Evolutionary conservation across 2,888 invertebrate genomes (phyloP).

Genomic region (Cistogaster globosa): DNA sequence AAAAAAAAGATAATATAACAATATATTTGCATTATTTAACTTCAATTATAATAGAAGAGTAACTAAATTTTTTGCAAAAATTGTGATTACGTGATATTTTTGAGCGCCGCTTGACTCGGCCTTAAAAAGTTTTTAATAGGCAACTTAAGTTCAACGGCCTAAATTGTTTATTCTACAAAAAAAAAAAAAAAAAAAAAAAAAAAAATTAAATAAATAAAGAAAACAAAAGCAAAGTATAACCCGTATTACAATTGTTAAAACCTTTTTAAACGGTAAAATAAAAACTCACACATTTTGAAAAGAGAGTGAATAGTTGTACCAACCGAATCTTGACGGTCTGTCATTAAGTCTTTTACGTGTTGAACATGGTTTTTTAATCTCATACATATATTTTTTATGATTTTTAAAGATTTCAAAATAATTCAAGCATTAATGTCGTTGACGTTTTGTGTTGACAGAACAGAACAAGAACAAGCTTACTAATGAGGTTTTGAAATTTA

Average conservation of each 20-base stretch:
- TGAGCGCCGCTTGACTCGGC: too few species aligned
- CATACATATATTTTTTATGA: neutral
- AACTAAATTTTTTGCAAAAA: too few species aligned
- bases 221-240: neutral
- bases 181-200: neutral
- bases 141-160: conserved; percentile 51
- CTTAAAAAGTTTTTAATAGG: too few species aligned
- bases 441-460: conserved; percentile 45
- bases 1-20: too few species aligned
- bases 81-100: too few species aligned
- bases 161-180: conserved; percentile 48
- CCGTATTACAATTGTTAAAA: neutral
- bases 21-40: too few species aligned
- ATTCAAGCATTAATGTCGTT: conserved; percentile 52
- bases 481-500: conserved; percentile 39
- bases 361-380: conserved; percentile 36
- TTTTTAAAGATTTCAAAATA: conserved; percentile 51
- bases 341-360: conserved; percentile 8
- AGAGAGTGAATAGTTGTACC: neutral
- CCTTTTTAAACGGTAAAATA: neutral
- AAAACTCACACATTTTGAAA: neutral
- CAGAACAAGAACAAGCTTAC: neutral
- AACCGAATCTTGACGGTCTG: neutral
- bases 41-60: too few species aligned
- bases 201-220: too few species aligned